phyloP scores from a whole-genome alignment of 2,888 invertebrate species.

The Drosophila kambysellisi region DNA sequence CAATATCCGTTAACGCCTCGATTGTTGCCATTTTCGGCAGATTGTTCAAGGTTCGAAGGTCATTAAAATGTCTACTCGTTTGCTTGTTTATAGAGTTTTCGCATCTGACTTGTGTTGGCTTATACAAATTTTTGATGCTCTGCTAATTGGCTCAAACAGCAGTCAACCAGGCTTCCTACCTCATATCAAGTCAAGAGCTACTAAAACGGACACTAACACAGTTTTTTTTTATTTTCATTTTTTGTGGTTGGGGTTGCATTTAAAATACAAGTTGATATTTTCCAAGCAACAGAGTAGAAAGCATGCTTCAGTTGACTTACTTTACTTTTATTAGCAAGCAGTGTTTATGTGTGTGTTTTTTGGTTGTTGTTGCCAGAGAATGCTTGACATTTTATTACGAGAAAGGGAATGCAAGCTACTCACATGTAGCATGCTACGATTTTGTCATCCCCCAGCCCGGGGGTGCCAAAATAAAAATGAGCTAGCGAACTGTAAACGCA shows the following conservation, averaged over 20 bases:
- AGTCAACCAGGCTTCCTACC: background rate
- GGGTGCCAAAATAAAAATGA: conserved; percentile 75
- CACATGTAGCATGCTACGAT: conserved; percentile 56
- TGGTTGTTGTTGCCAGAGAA: conserved; percentile 36
- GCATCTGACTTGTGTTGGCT: conserved; percentile 48
- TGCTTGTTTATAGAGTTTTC: conserved; percentile 22
- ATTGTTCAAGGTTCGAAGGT: conserved; percentile 62
- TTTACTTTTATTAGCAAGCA: conserved; percentile 53
- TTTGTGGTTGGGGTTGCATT: conserved; percentile 5
- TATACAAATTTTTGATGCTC: conserved; percentile 43
- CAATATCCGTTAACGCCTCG: conserved; percentile 76
- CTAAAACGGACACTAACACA: background rate
- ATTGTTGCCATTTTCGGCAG: conserved; percentile 53
- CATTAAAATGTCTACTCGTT: conserved; percentile 63
- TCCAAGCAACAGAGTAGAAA: conserved; percentile 34
- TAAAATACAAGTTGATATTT: conserved; percentile 46
- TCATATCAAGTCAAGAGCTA: conserved; percentile 3
- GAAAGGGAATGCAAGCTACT: conserved; percentile 48
- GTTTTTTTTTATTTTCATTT: background rate
- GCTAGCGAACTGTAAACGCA: conserved; percentile 62
- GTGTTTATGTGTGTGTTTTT: conserved; percentile 18
- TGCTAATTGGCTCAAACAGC: conserved; percentile 60
- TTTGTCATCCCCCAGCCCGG: conserved; percentile 63
- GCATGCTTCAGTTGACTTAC: conserved; percentile 34
- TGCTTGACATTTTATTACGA: conserved; percentile 70